Evolutionary conservation across 2,888 invertebrate species (phyloP), one percentile per base, ranked within the genome.

Genomic region (Sarcophaga carnaria): DNA sequence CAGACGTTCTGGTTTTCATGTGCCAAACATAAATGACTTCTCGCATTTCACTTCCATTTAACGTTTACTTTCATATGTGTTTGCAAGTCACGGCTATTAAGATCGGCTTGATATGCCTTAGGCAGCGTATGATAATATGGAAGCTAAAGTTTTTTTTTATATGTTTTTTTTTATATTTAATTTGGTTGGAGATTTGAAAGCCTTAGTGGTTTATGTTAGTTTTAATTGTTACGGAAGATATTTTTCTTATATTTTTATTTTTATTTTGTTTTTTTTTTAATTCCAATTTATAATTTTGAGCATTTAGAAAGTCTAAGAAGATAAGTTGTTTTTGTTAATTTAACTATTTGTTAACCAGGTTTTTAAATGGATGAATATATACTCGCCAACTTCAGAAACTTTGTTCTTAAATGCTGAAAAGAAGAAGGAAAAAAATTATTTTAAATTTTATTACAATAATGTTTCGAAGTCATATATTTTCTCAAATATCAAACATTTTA

Each of bases 341-440:
- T 86, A 92, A 81, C 90, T 91, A 70, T 89, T 91, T 80, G 90
- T 90, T 76, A 92, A 88, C 92, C 92, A 92, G 71, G 86, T 88
- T 85, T 89, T 90, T 5, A 92, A 81, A 85, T 90, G 90, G 66
- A 92, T 82, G 79, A 92, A 90, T 27, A 90, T 76, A 62, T 89
- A 78, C 75, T 91, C 88, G 20, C 88, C 91, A 80, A 83, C 78
- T 63, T 89, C 72, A n/a, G 90, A 78, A 27, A 89, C 67, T 25
- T 80, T 84, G 37, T 22, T 14, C 2, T 75, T 17, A 10, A 88
- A 83, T 27, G 88, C 89, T 90, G 89, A 4, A 89, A 89, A 37
- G 10, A 37, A 72, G 64, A 80, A 5, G 80, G 69, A 69, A 11
- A 80, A 75, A 59, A 54, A 10, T 22, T 22, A 63, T 63, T 25